A percentile compares a stretch with the other conserved stretches of the same genome.
phyloP scores from a whole-genome alignment of 2,888 invertebrate species.

The Griposia aprilina region DNA sequence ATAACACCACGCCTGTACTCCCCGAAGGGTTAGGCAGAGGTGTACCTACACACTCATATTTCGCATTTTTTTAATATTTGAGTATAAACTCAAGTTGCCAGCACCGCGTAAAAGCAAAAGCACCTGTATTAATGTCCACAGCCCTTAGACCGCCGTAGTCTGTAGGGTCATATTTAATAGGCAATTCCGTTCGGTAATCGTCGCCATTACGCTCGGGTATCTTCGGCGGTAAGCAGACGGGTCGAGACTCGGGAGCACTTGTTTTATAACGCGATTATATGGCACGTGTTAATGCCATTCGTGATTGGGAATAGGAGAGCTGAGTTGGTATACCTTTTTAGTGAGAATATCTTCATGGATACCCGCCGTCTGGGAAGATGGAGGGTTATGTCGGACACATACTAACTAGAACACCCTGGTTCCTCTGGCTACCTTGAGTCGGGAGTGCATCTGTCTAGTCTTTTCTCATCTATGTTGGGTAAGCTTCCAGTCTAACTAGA shows the following conservation, averaged over 20 bases:
- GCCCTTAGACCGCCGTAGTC: not conserved
- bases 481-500: not conserved
- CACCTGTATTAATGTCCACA: not conserved
- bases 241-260: conserved; percentile 15
- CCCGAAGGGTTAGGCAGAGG: too few relatives aligned
- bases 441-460: not conserved
- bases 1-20: too few relatives aligned
- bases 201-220: conserved; percentile 60
- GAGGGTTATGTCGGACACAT: not conserved
- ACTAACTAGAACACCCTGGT: not conserved
- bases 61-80: too few relatives aligned
- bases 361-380: not conserved
- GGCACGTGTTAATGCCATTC: conserved; percentile 42
- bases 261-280: conserved; percentile 53
- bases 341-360: not conserved
- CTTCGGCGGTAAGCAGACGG: conserved; percentile 25
- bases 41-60: too few relatives aligned
- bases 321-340: not conserved
- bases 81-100: not conserved
- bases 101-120: not conserved
- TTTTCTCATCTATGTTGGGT: not conserved
- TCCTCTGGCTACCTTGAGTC: not conserved
- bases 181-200: conserved; percentile 62
- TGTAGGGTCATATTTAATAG: conserved; percentile 64
- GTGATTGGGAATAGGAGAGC: conserved; percentile 20